Base-by-base conservation (phyloP, 1,140 invertebrate species). In the Zaprionus gabonicus region DNA sequence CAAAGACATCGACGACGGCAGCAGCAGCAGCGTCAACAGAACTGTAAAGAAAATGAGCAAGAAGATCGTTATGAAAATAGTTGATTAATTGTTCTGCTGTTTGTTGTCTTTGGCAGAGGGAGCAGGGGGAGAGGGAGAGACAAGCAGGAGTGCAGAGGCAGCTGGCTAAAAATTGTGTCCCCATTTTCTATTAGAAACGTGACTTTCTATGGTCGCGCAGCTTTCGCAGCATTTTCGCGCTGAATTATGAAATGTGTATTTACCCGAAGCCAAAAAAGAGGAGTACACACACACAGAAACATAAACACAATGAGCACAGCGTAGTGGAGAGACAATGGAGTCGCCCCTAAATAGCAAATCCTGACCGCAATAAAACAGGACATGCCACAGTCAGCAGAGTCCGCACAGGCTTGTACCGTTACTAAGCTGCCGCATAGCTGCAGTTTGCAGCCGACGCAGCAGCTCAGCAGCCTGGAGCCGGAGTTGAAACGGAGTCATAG, bases 171-270 rank as follows among this genome's bases (percentile, higher is more conserved):
- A 57, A 31, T 49, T 46, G 44, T 36, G 55, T 41, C 44, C 49
- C 38, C 53, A 58, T 46, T 67, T 68, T 82, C 84, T 76, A 90
- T 84, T 88, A 88, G 87, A 81, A 74, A 84, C 84, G 84, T 90
- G 85, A 84, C 79, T 86, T 85, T 86, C 79, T 74, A 73, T 77
- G 63, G 72, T 65, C 44, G 53, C 76, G 62, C 69, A 71, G 82
- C 62, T 68, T 83, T 62, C 34, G 17, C 20, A 71, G 36, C 73
- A 55, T 51, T 51, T 51, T 28, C 4, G 67, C 68, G 62, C 69
- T 76, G 76, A 90, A 91, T 82, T 91, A 91, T 90, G 82, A 91
- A 90, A 80, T 90, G 80, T 85, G 79, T 88, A 75, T 86, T 82
- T 87, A 80, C 62, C 64, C 72, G 53, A 56, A 25, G 15, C 53